Percentiles rank a stretch among this genome's conserved stretches.
phyloP scores from a whole-genome alignment of 2,113 vertebrate species.

The Prunella himalayana region DNA sequence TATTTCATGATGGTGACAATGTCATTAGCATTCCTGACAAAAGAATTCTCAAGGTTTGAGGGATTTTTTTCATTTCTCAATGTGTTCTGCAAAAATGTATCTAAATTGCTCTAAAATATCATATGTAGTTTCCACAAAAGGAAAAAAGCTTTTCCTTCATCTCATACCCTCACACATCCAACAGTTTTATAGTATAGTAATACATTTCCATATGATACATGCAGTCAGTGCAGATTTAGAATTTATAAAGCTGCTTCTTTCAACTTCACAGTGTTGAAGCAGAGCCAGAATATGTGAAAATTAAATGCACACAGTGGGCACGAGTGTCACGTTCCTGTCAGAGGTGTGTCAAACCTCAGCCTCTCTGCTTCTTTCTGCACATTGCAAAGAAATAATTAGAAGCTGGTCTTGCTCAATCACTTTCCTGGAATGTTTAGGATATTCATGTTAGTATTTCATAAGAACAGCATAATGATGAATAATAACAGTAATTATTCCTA shows the following conservation, averaged over 20 bases:
- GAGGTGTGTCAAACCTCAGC: slow-evolving; percentile 10
- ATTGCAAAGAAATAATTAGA: not conserved
- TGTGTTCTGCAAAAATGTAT: not conserved
- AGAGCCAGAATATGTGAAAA: slow-evolving; percentile 9
- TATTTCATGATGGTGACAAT: not conserved
- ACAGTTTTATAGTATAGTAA: not conserved
- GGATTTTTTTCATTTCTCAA: not conserved
- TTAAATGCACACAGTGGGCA: not conserved
- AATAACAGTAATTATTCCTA: not conserved
- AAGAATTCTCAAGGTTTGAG: not conserved
- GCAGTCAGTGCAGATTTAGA: not conserved
- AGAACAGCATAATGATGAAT: not conserved
- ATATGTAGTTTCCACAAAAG: not conserved
- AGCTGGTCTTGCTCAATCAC: not conserved
- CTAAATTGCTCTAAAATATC: not conserved
- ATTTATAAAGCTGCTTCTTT: not conserved
- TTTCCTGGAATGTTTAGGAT: not conserved
- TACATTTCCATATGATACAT: not conserved
- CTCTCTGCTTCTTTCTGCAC: not conserved
- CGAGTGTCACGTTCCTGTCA: not conserved
- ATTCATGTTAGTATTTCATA: not conserved
- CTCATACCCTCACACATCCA: not conserved
- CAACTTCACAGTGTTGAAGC: not conserved
- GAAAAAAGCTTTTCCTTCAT: not conserved
- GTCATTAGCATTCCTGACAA: not conserved